A percentile compares a stretch with the other conserved stretches of the same genome.
phyloP scores from a whole-genome alignment of 2,888 invertebrate species.

The Diabrotica balteata region DNA sequence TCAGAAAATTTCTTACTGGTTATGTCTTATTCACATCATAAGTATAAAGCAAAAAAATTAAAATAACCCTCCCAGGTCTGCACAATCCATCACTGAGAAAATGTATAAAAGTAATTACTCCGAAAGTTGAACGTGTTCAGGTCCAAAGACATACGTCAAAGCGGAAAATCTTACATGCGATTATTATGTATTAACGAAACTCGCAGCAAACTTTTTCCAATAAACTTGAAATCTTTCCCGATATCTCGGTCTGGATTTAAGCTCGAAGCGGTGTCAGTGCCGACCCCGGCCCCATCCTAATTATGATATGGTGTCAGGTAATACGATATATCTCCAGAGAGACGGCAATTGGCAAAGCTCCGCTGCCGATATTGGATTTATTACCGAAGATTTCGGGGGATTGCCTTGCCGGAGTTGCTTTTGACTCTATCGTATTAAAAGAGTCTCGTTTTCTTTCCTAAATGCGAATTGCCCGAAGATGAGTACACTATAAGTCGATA shows the following conservation, averaged over 20 bases:
- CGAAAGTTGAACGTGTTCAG: background rate
- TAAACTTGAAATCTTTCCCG: conserved; percentile 48
- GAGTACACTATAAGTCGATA: conserved; percentile 29
- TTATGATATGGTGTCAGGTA: conserved; percentile 56
- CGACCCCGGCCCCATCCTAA: conserved; percentile 43
- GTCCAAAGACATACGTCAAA: conserved; percentile 2
- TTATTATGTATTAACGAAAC: conserved; percentile 23
- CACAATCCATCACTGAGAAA: background rate
- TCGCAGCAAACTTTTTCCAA: conserved; percentile 33
- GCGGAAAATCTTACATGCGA: conserved; percentile 14
- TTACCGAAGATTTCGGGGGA: conserved; percentile 41
- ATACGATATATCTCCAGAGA: conserved; percentile 49
- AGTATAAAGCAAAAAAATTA: too few species aligned
- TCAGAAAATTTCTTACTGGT: too few species aligned
- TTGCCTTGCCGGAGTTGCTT: conserved; percentile 14
- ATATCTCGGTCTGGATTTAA: conserved; percentile 39
- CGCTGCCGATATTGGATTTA: conserved; percentile 53
- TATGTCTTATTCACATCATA: too few species aligned
- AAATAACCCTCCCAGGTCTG: background rate
- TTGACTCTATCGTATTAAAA: conserved; percentile 25
- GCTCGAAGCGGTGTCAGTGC: conserved; percentile 25
- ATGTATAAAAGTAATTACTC: conserved; percentile 1
- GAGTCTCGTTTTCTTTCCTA: conserved; percentile 27
- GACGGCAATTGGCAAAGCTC: conserved; percentile 46
- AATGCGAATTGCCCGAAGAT: conserved; percentile 35